Evolutionary conservation across 35 echinoderm and acorn worm genomes (phyloP).

Genomic region (Eucidaris tribuloides): DNA sequence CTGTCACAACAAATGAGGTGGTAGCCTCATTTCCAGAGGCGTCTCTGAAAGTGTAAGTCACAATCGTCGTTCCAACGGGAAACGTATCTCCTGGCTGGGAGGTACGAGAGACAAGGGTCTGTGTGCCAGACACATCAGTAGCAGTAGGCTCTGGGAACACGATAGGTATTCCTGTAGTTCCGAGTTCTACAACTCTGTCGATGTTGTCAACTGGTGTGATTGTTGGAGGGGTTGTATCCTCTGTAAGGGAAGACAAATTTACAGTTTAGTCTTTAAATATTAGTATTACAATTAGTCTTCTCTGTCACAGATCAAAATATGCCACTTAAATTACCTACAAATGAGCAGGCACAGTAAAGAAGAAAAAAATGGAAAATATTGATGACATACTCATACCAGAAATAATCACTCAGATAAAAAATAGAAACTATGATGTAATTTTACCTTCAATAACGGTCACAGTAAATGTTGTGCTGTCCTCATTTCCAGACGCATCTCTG

Average conservation of each 20-base stretch:
- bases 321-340: background rate
- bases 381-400: background rate
- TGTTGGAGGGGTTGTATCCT: conserved; percentile 34
- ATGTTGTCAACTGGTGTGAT: conserved; percentile 18
- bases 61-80: background rate
- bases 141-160: conserved; percentile 27
- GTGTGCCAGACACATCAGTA: conserved; percentile 16
- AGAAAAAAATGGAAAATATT: too few relatives aligned
- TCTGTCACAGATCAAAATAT: background rate
- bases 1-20: background rate
- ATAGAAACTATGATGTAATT: background rate
- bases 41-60: conserved; percentile 44
- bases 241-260: background rate
- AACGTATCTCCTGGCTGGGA: conserved; percentile 4
- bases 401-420: background rate
- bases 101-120: background rate
- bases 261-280: background rate
- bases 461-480: background rate
- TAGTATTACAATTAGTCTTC: too few relatives aligned
- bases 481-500: background rate
- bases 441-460: conserved; percentile 30
- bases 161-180: background rate
- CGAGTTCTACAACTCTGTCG: conserved; percentile 15
- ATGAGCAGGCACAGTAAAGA: too few relatives aligned
- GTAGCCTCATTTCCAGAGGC: conserved; percentile 1